Evolutionary conservation across 2,888 invertebrate species (phyloP).

Genomic region (Drosophila longiperda): DNA sequence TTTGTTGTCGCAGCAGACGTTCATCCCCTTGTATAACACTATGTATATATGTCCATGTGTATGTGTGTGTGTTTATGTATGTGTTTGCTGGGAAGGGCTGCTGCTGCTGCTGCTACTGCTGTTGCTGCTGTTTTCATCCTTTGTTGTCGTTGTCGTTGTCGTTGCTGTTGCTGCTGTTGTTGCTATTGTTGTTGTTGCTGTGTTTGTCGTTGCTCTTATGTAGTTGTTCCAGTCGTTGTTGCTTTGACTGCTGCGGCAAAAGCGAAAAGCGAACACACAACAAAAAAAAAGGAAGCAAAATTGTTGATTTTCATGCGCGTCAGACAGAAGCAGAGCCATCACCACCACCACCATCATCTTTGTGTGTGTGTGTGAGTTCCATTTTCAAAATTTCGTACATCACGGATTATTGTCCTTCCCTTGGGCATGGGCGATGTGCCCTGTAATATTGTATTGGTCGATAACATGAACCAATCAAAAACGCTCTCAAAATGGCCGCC

Average conservation of each 20-base stretch:
- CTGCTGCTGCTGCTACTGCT: slow-evolving; percentile 51
- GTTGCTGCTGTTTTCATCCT: slow-evolving; percentile 61
- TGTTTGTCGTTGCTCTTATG: slow-evolving; percentile 58
- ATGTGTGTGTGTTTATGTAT: slow-evolving; percentile 22
- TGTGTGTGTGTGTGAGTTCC: slow-evolving; percentile 60
- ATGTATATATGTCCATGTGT: slow-evolving; percentile 8
- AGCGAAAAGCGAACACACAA: slow-evolving; percentile 29
- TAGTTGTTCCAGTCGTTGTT: slow-evolving; percentile 45
- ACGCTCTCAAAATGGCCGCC: slow-evolving; percentile 85
- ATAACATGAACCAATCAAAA: slow-evolving; percentile 85
- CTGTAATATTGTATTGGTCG: slow-evolving; percentile 85
- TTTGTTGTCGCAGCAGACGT: slow-evolving; percentile 68
- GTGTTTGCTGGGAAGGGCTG: slow-evolving; percentile 62
- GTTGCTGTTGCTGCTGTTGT: slow-evolving; percentile 55
- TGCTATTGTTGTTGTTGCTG: slow-evolving; percentile 60
- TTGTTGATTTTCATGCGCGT: slow-evolving; percentile 65
- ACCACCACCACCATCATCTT: slow-evolving; percentile 40
- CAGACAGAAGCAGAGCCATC: slow-evolving; percentile 66
- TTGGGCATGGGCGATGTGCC: slow-evolving; percentile 61
- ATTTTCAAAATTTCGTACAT: slow-evolving; percentile 83
- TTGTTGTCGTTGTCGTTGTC: slow-evolving; percentile 59
- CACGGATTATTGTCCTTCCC: slow-evolving; percentile 81
- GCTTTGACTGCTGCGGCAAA: slow-evolving; percentile 53
- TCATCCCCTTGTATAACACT: slow-evolving; percentile 74
- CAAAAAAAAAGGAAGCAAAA: slow-evolving; percentile 35